Evolutionary conservation across 1,140 invertebrate species (phyloP).

Genomic region (Aethina tumida): DNA sequence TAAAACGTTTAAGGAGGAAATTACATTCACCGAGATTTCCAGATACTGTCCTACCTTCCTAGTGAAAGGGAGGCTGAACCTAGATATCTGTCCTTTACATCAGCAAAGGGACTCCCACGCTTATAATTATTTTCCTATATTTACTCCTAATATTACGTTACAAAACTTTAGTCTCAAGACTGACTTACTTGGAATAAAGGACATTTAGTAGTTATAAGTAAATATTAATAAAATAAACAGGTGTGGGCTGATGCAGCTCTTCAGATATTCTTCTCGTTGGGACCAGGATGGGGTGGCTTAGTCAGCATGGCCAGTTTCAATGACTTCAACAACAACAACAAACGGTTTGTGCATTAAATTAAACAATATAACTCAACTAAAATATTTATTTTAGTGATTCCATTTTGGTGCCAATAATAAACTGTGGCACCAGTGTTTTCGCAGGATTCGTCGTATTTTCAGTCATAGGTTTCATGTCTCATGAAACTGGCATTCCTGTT

Average conservation of each 20-base stretch:
- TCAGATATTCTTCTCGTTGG: constrained; percentile 85
- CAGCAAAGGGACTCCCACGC: too few relatives aligned
- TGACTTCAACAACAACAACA: constrained; percentile 76
- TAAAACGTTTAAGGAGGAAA: too few relatives aligned
- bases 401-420: constrained; percentile 61
- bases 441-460: constrained; percentile 92
- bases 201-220: too few relatives aligned
- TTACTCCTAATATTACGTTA: too few relatives aligned
- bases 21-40: too few relatives aligned
- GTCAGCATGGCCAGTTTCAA: constrained; percentile 87
- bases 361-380: constrained; percentile 6
- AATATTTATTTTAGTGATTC: constrained; percentile 60
- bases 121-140: too few relatives aligned
- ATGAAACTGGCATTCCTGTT: constrained; percentile 71
- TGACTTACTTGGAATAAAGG: too few relatives aligned
- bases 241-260: constrained; percentile 90
- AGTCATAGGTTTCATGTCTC: constrained; percentile 85
- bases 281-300: constrained; percentile 84
- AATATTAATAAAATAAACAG: too few relatives aligned
- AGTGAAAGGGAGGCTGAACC: too few relatives aligned
- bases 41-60: too few relatives aligned
- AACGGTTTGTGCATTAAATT: constrained; percentile 45
- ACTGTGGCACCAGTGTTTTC: constrained; percentile 83
- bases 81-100: too few relatives aligned
- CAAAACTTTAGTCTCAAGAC: too few relatives aligned